Percentiles rank a stretch among this genome's conserved stretches.
phyloP scores from a whole-genome alignment of 2,888 invertebrate genomes.

The Lapara coniferarum region DNA sequence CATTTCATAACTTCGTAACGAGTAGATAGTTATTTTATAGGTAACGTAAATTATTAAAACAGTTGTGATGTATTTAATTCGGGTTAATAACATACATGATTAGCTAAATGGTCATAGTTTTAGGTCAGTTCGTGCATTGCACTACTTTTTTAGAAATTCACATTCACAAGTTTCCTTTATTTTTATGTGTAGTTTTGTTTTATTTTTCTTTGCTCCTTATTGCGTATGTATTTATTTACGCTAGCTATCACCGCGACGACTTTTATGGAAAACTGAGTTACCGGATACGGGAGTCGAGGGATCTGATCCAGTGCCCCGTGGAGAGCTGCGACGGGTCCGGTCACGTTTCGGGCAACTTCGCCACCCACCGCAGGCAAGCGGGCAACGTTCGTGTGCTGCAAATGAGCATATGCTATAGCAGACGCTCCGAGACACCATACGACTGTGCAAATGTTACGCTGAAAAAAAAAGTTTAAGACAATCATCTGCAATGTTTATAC shows the following conservation, averaged over 20 bases:
- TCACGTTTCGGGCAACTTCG: slow-evolving; percentile 94
- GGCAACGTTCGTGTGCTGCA: slow-evolving; percentile 55
- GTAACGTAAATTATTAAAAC: slow-evolving; percentile 42
- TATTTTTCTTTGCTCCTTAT: slow-evolving; percentile 42
- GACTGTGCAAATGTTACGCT: slow-evolving; percentile 32
- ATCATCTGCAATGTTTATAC: neutral
- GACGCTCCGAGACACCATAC: slow-evolving; percentile 26
- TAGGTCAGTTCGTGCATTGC: slow-evolving; percentile 37
- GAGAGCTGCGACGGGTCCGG: slow-evolving; percentile 93
- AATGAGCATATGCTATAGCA: slow-evolving; percentile 29
- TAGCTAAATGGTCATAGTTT: slow-evolving; percentile 42
- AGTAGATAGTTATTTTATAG: slow-evolving; percentile 55
- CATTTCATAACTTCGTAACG: slow-evolving; percentile 58
- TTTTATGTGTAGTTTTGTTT: slow-evolving; percentile 28
- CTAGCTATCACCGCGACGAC: slow-evolving; percentile 72
- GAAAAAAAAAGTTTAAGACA: neutral
- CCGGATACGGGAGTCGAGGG: slow-evolving; percentile 87
- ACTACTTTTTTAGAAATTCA: slow-evolving; percentile 34
- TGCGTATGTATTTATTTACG: slow-evolving; percentile 55
- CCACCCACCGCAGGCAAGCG: slow-evolving; percentile 93
- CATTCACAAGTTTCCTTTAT: slow-evolving; percentile 30
- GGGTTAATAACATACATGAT: slow-evolving; percentile 55
- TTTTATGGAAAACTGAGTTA: slow-evolving; percentile 70
- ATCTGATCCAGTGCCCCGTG: slow-evolving; percentile 91
- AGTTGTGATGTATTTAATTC: slow-evolving; percentile 40